phyloP scores from a whole-genome alignment of 2,113 vertebrate genomes.

The Hemichromis elongatus region DNA sequence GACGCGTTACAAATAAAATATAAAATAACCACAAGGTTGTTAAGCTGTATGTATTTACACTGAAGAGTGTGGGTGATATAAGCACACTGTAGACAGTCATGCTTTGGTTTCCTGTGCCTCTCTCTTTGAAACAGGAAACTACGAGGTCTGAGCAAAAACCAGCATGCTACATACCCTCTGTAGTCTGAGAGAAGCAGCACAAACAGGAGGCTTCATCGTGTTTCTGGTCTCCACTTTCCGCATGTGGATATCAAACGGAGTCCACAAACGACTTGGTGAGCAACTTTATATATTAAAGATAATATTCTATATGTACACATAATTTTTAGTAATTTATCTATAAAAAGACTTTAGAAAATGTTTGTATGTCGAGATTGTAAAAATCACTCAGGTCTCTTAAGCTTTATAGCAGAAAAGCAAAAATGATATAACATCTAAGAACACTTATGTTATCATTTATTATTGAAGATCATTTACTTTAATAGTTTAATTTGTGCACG shows the following conservation, averaged over 20 bases:
- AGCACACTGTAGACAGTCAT: neutral
- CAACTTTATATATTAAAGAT: neutral
- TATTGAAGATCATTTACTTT: neutral
- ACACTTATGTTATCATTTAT: rapidly evolving
- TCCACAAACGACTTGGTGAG: neutral
- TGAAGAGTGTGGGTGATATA: neutral
- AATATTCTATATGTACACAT: neutral
- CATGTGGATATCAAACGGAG: neutral
- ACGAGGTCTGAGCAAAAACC: neutral
- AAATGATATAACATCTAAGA: neutral
- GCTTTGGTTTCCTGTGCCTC: conserved; percentile 2
- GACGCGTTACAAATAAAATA: neutral
- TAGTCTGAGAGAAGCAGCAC: neutral
- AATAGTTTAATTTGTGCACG: neutral
- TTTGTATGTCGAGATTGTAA: neutral
- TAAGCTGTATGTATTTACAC: neutral
- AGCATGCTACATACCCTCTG: neutral
- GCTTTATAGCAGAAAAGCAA: neutral
- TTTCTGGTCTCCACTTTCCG: neutral
- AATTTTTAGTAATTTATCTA: neutral
- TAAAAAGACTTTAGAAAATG: neutral
- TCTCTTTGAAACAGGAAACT: conserved; percentile 29
- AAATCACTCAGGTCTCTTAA: neutral
- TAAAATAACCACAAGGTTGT: neutral
- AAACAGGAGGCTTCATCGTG: neutral